phyloP scores from a whole-genome alignment of 2,113 vertebrate species.

The Bombycilla garrulus region DNA sequence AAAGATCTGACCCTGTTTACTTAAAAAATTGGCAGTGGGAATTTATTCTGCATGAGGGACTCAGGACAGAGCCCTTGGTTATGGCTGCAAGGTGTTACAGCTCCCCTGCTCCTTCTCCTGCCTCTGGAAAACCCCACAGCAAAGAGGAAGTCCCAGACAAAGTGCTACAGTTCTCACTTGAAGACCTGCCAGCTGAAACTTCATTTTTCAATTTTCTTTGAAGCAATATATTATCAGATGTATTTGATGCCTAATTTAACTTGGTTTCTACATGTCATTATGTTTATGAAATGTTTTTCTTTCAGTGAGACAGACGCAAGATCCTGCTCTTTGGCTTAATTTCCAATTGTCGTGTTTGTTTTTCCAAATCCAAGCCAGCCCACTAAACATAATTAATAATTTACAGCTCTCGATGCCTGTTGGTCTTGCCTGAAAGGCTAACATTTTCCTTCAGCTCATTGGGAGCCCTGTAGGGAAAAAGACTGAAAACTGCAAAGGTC shows the following conservation, averaged over 20 bases:
- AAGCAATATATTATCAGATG: neutral
- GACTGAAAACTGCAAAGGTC: slow-evolving; percentile 2
- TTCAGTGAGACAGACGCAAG: neutral
- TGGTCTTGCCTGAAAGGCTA: neutral
- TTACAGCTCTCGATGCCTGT: neutral
- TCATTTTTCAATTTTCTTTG: neutral
- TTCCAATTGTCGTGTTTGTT: neutral
- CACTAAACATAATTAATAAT: neutral
- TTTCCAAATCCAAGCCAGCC: neutral
- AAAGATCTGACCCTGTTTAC: neutral
- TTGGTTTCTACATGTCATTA: neutral
- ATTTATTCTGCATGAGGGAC: neutral
- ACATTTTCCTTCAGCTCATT: neutral
- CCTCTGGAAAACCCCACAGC: neutral
- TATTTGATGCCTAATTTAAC: slow-evolving; percentile 31
- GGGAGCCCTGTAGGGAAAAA: neutral
- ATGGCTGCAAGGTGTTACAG: neutral
- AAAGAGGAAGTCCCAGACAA: neutral
- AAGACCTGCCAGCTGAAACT: neutral
- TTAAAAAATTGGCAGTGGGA: neutral
- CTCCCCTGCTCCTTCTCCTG: neutral
- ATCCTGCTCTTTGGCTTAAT: neutral
- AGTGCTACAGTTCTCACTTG: neutral
- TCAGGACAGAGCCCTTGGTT: neutral
- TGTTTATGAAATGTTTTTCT: neutral